These are phyloP conservation scores for Trichechus manatus DNA, from an alignment of 2,113 vertebrate species.

Conservation along the genomic window DNA sequence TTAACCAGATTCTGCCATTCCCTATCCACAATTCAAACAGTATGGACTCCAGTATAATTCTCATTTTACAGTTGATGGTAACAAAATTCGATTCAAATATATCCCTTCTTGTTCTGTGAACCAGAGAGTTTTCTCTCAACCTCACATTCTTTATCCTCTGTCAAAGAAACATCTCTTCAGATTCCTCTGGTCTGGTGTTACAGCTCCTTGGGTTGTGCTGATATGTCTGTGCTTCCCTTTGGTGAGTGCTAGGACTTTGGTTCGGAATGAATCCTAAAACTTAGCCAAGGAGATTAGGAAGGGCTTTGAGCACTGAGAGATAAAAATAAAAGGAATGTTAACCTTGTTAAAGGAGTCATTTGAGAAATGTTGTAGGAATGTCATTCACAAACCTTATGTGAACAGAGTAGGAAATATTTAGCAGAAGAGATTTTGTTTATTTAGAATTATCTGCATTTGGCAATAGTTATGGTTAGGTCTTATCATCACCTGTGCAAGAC, in stretches of 20 bases:
- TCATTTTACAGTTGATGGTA: slow-evolving; percentile 1
- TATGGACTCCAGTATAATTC: neutral
- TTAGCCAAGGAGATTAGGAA: neutral
- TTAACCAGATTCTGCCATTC: neutral
- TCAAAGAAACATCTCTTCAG: neutral
- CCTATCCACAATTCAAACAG: neutral
- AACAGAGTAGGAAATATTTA: neutral
- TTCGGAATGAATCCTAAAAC: neutral
- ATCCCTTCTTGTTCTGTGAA: neutral
- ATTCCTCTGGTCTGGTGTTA: neutral
- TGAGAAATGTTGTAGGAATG: neutral
- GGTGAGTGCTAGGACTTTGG: neutral
- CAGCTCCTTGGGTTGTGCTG: neutral
- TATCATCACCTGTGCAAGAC: neutral
- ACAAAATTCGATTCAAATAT: neutral
- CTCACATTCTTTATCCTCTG: neutral
- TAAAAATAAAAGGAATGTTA: neutral
- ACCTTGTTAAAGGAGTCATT: neutral
- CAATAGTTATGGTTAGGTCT: neutral
- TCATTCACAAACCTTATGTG: neutral
- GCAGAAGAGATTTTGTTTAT: neutral
- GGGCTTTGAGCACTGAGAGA: neutral
- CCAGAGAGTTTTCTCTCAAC: neutral
- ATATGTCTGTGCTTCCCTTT: neutral
- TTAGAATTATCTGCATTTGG: neutral